A percentile compares a stretch with the other conserved stretches of the same genome.
phyloP scores from a whole-genome alignment of 2,797 vertebrate genomes.

The Lutjanus argentimaculatus region DNA sequence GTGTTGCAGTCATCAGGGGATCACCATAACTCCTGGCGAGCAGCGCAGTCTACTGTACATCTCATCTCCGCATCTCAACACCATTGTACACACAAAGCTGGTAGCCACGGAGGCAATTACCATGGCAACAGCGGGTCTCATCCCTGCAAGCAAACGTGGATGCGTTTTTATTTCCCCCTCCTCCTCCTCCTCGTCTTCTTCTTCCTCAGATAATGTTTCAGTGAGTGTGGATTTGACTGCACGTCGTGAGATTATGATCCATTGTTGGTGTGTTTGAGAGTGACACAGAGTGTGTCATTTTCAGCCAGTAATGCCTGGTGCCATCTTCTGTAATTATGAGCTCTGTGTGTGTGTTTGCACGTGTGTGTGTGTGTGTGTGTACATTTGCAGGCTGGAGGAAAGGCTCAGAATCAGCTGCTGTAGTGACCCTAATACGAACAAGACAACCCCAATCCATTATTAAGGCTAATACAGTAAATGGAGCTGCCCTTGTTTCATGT shows the following conservation, averaged over 20 bases:
- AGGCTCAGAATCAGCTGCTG: constrained; percentile 9
- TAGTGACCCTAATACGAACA: constrained; percentile 19
- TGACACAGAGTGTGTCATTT: constrained; percentile 16
- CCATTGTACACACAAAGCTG: constrained; percentile 28
- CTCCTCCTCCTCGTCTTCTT: neutral
- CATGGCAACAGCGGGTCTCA: constrained; percentile 78
- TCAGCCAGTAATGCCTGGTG: constrained; percentile 11
- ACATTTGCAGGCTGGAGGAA: neutral
- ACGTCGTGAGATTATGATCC: constrained; percentile 33
- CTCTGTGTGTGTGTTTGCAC: constrained; percentile 20
- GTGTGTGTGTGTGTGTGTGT: constrained; percentile 5
- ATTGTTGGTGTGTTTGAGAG: constrained; percentile 17
- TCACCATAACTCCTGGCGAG: constrained; percentile 3
- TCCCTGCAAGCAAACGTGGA: constrained; percentile 44
- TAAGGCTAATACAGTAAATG: constrained; percentile 38
- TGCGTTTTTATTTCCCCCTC: neutral
- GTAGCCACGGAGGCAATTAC: constrained; percentile 57
- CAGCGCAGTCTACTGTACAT: constrained; percentile 25
- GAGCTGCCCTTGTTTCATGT: constrained; percentile 1
- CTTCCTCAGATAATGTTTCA: constrained; percentile 36
- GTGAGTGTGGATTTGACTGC: constrained; percentile 26
- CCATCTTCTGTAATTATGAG: constrained; percentile 38
- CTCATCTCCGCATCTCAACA: constrained; percentile 23
- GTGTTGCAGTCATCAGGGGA: neutral
- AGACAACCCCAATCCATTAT: constrained; percentile 30